phyloP scores from a whole-genome alignment of 2,113 vertebrate species.

The Stomatorhinus ivindoensis region DNA sequence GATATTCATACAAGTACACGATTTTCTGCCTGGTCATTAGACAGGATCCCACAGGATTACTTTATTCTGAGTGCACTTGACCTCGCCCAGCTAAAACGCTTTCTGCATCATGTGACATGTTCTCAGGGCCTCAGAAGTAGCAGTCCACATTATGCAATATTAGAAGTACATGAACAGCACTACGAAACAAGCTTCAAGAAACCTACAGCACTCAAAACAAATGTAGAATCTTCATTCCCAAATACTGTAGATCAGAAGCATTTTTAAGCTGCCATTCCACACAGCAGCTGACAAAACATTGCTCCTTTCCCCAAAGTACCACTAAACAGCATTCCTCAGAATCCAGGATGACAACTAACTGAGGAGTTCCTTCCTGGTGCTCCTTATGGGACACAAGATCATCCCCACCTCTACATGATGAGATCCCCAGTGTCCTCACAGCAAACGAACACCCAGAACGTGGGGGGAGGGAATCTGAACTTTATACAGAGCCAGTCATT shows the following conservation, averaged over 20 bases:
- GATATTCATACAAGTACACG: background rate
- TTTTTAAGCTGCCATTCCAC: background rate
- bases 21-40: slow-evolving; percentile 13
- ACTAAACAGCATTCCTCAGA: slow-evolving; percentile 1
- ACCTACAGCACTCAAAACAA: background rate
- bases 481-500: background rate
- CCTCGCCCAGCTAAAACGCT: background rate
- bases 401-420: background rate
- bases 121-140: background rate
- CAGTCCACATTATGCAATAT: background rate
- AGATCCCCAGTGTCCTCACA: background rate
- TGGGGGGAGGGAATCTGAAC: background rate
- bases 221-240: background rate
- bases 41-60: slow-evolving; percentile 5
- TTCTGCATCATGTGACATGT: background rate
- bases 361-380: slow-evolving; percentile 17
- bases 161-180: background rate
- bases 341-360: background rate
- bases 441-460: background rate
- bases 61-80: slow-evolving; percentile 6
- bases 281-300: background rate
- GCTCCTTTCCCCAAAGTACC: background rate
- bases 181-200: background rate
- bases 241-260: background rate
- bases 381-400: background rate